Evolutionary conservation across 1,140 invertebrate species (phyloP).

Genomic region (Diprion similis): DNA sequence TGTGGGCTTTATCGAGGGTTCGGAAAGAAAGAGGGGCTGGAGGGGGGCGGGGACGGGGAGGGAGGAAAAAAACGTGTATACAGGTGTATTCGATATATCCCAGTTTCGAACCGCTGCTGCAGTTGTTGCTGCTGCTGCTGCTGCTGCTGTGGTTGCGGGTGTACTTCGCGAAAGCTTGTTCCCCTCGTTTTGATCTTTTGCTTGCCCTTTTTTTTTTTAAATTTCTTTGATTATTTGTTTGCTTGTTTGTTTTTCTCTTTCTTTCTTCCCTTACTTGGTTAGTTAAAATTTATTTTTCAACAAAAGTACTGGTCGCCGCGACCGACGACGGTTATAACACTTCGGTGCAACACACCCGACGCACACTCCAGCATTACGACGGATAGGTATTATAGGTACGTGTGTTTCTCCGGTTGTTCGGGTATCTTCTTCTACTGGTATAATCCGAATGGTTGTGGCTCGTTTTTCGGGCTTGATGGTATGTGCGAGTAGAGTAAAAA

Average conservation of each 20-base stretch:
- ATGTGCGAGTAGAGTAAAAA: conserved; percentile 35
- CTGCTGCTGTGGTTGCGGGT: background rate
- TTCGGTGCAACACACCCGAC: conserved; percentile 1
- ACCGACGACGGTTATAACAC: conserved; percentile 4
- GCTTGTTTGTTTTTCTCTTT: conserved; percentile 19
- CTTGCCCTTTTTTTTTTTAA: background rate
- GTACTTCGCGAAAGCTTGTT: background rate
- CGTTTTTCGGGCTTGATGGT: conserved; percentile 23
- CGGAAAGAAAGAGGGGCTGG: background rate
- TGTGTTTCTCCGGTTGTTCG: no score
- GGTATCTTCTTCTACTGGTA: background rate
- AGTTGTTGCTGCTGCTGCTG: conserved; percentile 25
- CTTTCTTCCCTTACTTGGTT: background rate
- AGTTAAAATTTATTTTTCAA: no score
- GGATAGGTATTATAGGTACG: background rate
- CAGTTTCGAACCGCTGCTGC: conserved; percentile 27
- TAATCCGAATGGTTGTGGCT: conserved; percentile 4
- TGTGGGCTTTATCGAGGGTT: conserved; percentile 5
- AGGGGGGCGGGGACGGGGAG: background rate
- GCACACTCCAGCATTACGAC: background rate
- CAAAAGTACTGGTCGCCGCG: background rate
- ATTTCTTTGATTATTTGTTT: conserved; percentile 8
- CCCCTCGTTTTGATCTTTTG: background rate
- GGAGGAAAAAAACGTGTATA: background rate
- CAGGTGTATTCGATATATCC: background rate